phyloP scores from a whole-genome alignment of 2,797 vertebrate genomes.

The Margarornis squamiger region DNA sequence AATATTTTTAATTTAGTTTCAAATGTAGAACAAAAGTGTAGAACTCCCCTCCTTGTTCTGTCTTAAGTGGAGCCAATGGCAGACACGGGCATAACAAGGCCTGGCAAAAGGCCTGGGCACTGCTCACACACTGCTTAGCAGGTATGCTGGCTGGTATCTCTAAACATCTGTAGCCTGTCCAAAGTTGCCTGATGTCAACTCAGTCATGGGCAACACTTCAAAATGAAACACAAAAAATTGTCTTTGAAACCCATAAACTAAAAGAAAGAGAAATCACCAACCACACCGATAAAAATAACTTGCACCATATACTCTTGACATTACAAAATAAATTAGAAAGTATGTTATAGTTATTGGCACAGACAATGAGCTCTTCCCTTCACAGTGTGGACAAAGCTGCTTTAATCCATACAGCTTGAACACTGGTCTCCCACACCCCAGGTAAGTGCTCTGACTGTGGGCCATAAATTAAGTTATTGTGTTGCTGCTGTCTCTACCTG shows the following conservation, averaged over 20 bases:
- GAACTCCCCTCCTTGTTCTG: fast-evolving
- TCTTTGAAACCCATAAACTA: not conserved
- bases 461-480: not conserved
- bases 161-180: not conserved
- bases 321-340: not conserved
- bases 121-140: not conserved
- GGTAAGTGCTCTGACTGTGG: not conserved
- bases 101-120: not conserved
- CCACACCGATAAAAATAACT: not conserved
- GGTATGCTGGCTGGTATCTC: not conserved
- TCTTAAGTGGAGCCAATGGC: not conserved
- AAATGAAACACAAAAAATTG: not conserved
- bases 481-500: not conserved
- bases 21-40: not conserved
- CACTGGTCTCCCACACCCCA: not conserved
- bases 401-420: not conserved
- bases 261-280: not conserved
- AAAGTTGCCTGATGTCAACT: not conserved
- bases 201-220: not conserved
- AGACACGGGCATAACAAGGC: not conserved
- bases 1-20: not conserved
- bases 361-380: not conserved
- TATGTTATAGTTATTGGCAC: not conserved
- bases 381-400: not conserved
- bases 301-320: not conserved